These are phyloP conservation scores for Sparus aurata DNA, from an alignment of 2,797 vertebrate species.

Conservation along the genomic window DNA sequence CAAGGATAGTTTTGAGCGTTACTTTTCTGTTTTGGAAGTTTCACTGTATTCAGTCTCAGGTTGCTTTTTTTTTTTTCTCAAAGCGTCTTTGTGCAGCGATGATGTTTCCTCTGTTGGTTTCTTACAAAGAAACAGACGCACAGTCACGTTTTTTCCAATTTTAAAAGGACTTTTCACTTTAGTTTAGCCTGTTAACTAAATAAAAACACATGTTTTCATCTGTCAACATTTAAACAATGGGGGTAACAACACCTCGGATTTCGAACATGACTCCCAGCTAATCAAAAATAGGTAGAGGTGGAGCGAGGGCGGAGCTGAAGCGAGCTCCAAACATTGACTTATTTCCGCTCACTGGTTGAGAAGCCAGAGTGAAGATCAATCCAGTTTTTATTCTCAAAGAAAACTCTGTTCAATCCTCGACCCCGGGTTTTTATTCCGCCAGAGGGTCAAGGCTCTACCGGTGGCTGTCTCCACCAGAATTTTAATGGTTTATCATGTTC, in stretches of 20 bases:
- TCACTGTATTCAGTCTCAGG: conserved; percentile 11
- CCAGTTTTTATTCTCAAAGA: too few species aligned
- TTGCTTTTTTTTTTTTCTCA: conserved; percentile 12
- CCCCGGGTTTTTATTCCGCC: too few species aligned
- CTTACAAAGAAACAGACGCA: neutral
- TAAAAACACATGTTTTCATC: neutral
- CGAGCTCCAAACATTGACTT: too few species aligned
- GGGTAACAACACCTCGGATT: neutral
- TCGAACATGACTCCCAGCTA: neutral
- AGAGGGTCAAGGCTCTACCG: too few species aligned
- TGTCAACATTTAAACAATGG: neutral
- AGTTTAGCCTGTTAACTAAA: too few species aligned
- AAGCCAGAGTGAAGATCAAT: too few species aligned
- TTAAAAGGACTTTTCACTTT: neutral
- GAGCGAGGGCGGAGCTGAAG: too few species aligned
- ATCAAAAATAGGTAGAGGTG: too few species aligned
- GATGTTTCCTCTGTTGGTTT: neutral
- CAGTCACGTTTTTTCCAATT: neutral
- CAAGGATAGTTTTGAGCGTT: conserved; percentile 14
- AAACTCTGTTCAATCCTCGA: too few species aligned
- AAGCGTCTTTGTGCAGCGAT: conserved; percentile 1
- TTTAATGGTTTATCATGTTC: neutral
- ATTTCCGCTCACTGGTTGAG: too few species aligned
- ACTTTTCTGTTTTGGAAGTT: conserved; percentile 15
- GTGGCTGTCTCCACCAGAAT: too few species aligned